A percentile compares a stretch with the other conserved stretches of the same genome.
phyloP scores from a whole-genome alignment of 2,797 vertebrate species.

The Luscinia megarhynchos region DNA sequence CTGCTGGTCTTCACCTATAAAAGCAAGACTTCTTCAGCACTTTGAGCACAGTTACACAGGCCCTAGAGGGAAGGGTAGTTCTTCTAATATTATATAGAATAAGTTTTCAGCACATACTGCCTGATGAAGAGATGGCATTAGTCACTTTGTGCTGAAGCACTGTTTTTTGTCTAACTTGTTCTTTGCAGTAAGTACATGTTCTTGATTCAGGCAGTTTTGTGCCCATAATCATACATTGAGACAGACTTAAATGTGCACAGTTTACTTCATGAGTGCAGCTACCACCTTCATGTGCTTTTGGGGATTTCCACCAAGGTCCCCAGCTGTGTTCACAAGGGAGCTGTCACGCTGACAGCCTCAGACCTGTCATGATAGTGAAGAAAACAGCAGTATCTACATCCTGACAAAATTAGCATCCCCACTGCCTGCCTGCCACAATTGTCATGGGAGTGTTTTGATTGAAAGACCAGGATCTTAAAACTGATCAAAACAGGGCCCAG shows the following conservation, averaged over 20 bases:
- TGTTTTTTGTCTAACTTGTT: background rate
- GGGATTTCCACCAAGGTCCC: background rate
- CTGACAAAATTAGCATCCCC: background rate
- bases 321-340: background rate
- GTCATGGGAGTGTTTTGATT: background rate
- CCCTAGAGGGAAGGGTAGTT: background rate
- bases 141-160: background rate
- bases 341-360: background rate
- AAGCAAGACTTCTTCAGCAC: background rate
- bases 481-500: background rate
- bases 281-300: background rate
- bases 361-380: background rate
- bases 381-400: background rate
- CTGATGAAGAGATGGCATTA: background rate
- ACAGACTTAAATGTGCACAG: background rate
- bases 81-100: background rate
- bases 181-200: background rate
- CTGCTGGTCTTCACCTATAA: background rate
- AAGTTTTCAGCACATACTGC: background rate
- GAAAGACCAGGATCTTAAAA: background rate
- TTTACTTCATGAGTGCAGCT: background rate
- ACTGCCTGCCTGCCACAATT: background rate
- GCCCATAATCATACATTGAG: background rate
- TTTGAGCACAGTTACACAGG: background rate
- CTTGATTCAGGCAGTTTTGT: background rate